These are phyloP conservation scores for Drosophila demipolita DNA, from an alignment of 2,888 invertebrate genomes.

Conservation along the genomic window DNA sequence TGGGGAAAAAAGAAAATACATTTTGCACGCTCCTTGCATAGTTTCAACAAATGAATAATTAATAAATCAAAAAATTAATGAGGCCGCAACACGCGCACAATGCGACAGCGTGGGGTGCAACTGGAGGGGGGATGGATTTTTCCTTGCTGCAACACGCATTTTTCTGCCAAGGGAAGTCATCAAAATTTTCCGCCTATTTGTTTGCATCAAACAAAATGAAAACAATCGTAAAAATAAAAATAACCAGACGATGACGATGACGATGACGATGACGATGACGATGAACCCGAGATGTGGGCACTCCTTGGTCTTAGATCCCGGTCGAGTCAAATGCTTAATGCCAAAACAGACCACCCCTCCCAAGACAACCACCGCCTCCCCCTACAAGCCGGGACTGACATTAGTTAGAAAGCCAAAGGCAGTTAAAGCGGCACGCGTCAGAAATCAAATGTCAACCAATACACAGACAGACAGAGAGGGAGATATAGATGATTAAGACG, in stretches of 20 bases:
- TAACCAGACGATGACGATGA: constrained; percentile 36
- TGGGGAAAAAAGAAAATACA: constrained; percentile 13
- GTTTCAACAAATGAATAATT: constrained; percentile 70
- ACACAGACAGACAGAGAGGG: constrained; percentile 7
- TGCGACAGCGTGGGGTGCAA: neutral
- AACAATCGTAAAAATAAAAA: constrained; percentile 75
- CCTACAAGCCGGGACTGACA: neutral
- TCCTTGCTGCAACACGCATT: constrained; percentile 54
- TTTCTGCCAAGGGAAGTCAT: constrained; percentile 45
- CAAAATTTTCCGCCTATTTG: constrained; percentile 77
- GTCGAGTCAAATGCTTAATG: constrained; percentile 16
- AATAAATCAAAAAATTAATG: constrained; percentile 81
- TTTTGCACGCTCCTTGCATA: constrained; percentile 48
- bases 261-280: constrained; percentile 12
- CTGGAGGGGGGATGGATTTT: neutral
- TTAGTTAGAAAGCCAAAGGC: constrained; percentile 29
- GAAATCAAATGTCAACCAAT: constrained; percentile 73
- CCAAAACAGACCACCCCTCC: constrained; percentile 19
- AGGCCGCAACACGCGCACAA: constrained; percentile 73
- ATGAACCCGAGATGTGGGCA: constrained; percentile 53
- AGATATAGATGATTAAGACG: neutral
- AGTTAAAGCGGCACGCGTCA: constrained; percentile 75
- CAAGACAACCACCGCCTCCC: neutral
- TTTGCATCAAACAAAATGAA: constrained; percentile 78
- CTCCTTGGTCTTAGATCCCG: constrained; percentile 31